Conservation (phyloP, 2,113 vertebrate genomes). For the Stomatorhinus ivindoensis region DNA sequence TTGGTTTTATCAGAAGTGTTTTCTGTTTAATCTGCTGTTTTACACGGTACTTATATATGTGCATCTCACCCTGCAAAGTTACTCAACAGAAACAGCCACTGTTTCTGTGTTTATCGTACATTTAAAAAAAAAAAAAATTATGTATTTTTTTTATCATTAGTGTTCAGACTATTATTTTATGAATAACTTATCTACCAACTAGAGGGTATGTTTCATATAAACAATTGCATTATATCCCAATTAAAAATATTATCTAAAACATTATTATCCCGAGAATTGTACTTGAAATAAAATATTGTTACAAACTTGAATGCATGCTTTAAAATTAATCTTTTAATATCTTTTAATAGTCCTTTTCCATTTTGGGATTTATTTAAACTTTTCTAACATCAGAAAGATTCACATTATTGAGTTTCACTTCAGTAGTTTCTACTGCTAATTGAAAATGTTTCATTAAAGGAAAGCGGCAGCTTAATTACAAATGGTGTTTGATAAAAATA, state of each 20-base stretch:
- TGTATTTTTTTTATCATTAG: constrained; percentile 1
- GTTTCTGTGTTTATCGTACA: not conserved
- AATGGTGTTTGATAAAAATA: not conserved
- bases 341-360: not conserved
- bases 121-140: not conserved
- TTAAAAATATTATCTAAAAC: not conserved
- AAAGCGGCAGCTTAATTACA: not conserved
- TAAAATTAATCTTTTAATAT: not conserved
- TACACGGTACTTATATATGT: not conserved
- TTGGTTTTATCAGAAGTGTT: not conserved
- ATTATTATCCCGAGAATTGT: not conserved
- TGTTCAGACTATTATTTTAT: constrained; percentile 8
- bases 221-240: not conserved
- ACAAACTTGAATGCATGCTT: not conserved
- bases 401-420: not conserved
- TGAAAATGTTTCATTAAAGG: not conserved
- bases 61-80: not conserved
- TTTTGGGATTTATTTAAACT: not conserved
- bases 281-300: not conserved
- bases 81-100: not conserved
- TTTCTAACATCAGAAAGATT: not conserved
- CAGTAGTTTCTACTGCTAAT: constrained; percentile 1
- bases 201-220: not conserved
- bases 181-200: not conserved
- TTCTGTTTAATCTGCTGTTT: not conserved